A percentile compares a stretch with the other conserved stretches of the same genome.
phyloP scores from a whole-genome alignment of 2,113 vertebrate genomes.

The Bos javanicus region DNA sequence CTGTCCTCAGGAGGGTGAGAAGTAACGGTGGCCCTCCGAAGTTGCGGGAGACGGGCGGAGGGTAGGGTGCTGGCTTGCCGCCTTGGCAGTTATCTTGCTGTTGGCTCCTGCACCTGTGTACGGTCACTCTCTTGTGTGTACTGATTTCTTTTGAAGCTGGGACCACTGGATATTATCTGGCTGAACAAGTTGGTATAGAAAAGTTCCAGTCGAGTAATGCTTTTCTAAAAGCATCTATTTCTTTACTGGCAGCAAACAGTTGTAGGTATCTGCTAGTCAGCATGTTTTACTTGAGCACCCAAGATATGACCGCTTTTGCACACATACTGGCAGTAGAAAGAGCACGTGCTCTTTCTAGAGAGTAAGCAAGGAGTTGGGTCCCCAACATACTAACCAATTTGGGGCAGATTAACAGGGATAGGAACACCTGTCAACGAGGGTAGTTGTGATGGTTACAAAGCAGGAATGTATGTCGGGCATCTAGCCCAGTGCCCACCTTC shows the following conservation, averaged over 20 bases:
- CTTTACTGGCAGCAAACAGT: not conserved
- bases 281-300: not conserved
- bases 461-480: not conserved
- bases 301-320: not conserved
- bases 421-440: not conserved
- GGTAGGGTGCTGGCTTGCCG: not conserved
- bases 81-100: not conserved
- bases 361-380: not conserved
- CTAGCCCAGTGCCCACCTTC: not conserved
- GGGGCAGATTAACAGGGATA: not conserved
- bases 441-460: not conserved
- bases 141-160: not conserved
- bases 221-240: not conserved
- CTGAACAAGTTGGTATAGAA: not conserved
- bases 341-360: not conserved
- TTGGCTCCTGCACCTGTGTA: not conserved
- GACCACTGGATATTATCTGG: not conserved
- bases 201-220: not conserved
- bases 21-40: not conserved
- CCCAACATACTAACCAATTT: not conserved
- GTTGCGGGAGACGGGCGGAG: not conserved
- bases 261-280: not conserved
- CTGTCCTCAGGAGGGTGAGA: not conserved
- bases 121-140: not conserved
- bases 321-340: not conserved